Base-by-base conservation (phyloP, 2,113 vertebrate species). In the Condylura cristata region DNA sequence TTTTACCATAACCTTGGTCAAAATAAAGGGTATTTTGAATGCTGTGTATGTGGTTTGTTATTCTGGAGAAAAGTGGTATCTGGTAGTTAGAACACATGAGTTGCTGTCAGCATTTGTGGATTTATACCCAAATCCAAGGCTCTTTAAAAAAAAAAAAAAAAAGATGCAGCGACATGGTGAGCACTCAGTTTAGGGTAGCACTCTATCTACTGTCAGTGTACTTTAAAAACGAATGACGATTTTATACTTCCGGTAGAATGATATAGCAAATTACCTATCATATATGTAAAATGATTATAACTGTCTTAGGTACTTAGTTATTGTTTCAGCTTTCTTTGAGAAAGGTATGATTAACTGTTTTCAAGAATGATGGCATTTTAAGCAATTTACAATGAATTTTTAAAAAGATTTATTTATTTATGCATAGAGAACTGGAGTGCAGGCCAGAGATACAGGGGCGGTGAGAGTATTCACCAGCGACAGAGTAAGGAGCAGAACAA, bases 101-200 rank as follows among this genome's bases (percentile, higher is more conserved):
- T 97, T 96, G 76, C 65, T 95, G 96, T 97, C 96, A 97, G 96
- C 95, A 86, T 96, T 96, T 97, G 95, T 97, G 97, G 96, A 80
- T 96, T 97, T 93, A 94, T 96, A 96, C 85, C 79, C 95, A 97
- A 74, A 97, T 85, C 74, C 78, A 93, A 48, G 37, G 16, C 63
- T 84, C 71, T 91, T 76, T 71, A 60, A 37, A 51, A 76, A 58
- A 78, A 88, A 56, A 60, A 37, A 51, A 76, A 58, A 78, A 88
- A 56, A 91, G 46, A 84, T n/a, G 34, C 37, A 72, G 46, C 74
- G 18, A 82, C n/a, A 18, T 91, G 53, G 32, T 51, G 91, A 26
- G 12, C 89, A 46, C 34, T 75, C 86, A 17, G 93, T 94, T 93
- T 53, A 85, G 13, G 61, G n/a, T 22, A 75, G 12, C 88, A 17